phyloP scores from a whole-genome alignment of 2,113 vertebrate genomes.

The Budorcas taxicolor region DNA sequence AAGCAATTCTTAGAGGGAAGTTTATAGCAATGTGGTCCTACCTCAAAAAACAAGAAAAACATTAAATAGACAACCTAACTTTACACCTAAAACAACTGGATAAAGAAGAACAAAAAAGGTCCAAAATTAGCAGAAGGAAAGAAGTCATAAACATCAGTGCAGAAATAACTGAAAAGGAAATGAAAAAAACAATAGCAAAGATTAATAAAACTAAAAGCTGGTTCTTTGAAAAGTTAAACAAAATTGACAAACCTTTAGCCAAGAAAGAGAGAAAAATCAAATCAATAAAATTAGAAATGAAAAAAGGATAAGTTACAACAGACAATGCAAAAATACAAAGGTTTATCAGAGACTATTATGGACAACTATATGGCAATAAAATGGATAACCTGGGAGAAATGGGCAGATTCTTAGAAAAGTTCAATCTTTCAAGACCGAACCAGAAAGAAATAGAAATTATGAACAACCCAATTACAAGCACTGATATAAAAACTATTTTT shows the following conservation, averaged over 20 bases:
- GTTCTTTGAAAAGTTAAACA: neutral
- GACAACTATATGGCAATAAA: neutral
- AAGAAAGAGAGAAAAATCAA: neutral
- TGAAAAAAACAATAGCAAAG: neutral
- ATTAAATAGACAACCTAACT: neutral
- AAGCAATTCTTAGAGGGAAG: neutral
- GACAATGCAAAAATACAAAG: neutral
- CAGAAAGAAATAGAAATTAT: neutral
- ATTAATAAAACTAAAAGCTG: neutral
- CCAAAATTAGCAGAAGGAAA: neutral
- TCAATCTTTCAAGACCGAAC: neutral
- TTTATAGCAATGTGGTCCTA: neutral
- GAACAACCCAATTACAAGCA: neutral
- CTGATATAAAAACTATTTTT: neutral
- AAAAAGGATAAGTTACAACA: neutral
- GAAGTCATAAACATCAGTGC: neutral
- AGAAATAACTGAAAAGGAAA: neutral
- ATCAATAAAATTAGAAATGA: neutral
- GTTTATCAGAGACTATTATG: neutral
- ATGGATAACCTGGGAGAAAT: neutral
- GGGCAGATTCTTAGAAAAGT: neutral
- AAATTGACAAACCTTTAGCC: neutral
- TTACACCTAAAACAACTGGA: neutral
- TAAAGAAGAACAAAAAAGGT: neutral
- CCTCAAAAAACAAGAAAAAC: neutral